Percentiles rank a stretch among this genome's conserved stretches.
Conservation (phyloP, 2,888 invertebrate species). For the Polydrusus pterygomalis region DNA sequence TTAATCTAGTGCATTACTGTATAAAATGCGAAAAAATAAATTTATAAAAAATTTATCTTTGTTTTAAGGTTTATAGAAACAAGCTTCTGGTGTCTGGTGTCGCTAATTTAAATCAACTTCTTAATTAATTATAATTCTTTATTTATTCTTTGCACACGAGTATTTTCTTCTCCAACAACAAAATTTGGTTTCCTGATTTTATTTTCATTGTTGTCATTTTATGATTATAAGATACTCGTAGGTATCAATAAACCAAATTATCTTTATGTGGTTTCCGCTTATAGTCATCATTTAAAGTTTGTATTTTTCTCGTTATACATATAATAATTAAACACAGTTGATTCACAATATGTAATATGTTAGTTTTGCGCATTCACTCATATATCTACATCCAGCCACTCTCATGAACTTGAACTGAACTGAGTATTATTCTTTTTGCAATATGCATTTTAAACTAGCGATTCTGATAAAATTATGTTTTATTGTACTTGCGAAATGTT, state of each 20-base stretch:
- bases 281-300: slow-evolving; percentile 8
- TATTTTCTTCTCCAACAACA: too few species aligned
- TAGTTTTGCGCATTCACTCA: too few species aligned
- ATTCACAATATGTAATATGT: slow-evolving; percentile 1
- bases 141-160: too few species aligned
- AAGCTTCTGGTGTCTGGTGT: too few species aligned
- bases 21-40: too few species aligned
- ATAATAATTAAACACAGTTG: not conserved
- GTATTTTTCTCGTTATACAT: not conserved
- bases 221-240: not conserved
- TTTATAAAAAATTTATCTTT: too few species aligned
- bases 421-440: not conserved
- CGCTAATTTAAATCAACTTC: too few species aligned
- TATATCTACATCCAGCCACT: too few species aligned
- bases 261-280: slow-evolving; percentile 19
- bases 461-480: not conserved
- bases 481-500: slow-evolving; percentile 28
- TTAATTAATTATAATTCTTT: too few species aligned
- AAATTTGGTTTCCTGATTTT: not conserved
- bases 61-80: too few species aligned
- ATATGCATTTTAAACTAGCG: not conserved
- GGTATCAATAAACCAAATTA: slow-evolving; percentile 6
- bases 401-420: not conserved
- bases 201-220: not conserved
- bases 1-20: too few species aligned